A percentile compares a stretch with the other conserved stretches of the same genome.
Conservation (phyloP, 2,797 vertebrate species). For the Setipinna tenuifilis region DNA sequence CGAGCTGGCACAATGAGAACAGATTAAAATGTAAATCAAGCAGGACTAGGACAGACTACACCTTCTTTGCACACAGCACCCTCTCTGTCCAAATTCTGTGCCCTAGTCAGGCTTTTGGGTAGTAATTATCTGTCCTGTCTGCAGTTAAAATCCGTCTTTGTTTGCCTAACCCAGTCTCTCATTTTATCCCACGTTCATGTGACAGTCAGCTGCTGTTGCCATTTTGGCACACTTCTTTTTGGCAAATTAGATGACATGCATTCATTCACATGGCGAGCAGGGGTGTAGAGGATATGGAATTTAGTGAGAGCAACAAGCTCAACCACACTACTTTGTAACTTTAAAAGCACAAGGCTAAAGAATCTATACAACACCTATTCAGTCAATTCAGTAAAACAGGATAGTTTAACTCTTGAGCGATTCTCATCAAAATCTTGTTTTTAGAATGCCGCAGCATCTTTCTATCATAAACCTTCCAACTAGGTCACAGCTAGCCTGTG, state of each 20-base stretch:
- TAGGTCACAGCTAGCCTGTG: not conserved
- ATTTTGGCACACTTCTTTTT: slow-evolving; percentile 36
- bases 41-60: not conserved
- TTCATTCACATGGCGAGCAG: slow-evolving; percentile 31
- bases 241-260: slow-evolving; percentile 34
- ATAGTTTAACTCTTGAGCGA: not conserved
- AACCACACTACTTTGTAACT: not conserved
- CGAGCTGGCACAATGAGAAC: not conserved
- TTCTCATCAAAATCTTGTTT: too few relatives aligned
- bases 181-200: not conserved
- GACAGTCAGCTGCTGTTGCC: slow-evolving; percentile 33
- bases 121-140: slow-evolving; percentile 21
- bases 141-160: slow-evolving; percentile 28
- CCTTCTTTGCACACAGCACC: slow-evolving; percentile 18
- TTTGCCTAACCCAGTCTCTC: slow-evolving; percentile 28
- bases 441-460: not conserved
- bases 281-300: not conserved
- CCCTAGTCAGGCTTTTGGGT: not conserved
- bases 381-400: too few relatives aligned
- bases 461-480: not conserved
- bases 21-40: not conserved
- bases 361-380: too few relatives aligned
- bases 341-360: too few relatives aligned
- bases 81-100: slow-evolving; percentile 16
- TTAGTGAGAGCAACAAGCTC: not conserved